phyloP scores from a whole-genome alignment of 2,888 invertebrate genomes.

The Himalopsyche kuldschensis region DNA sequence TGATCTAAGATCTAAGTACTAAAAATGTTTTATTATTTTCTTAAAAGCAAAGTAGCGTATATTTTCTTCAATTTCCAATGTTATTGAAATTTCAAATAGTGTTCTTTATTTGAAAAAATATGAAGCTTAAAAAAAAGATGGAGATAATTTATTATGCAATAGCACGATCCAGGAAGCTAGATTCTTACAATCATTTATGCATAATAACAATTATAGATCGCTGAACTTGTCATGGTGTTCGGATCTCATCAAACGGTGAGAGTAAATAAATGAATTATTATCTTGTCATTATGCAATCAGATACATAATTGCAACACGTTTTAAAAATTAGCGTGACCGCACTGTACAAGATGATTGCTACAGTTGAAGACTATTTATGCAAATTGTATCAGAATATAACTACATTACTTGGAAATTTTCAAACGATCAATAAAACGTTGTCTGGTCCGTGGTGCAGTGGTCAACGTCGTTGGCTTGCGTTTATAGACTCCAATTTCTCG shows the following conservation, averaged over 20 bases:
- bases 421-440: no score
- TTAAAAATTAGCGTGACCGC: background rate
- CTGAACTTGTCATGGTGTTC: background rate
- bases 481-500: no score
- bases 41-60: no score
- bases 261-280: background rate
- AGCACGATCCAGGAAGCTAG: background rate
- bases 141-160: no score
- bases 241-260: background rate
- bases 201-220: background rate
- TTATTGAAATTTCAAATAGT: no score
- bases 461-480: no score
- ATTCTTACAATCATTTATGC: background rate
- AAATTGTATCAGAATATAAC: background rate
- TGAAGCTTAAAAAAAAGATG: no score
- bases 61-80: no score
- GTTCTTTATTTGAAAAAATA: no score
- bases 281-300: background rate
- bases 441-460: no score
- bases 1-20: no score
- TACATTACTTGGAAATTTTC: background rate
- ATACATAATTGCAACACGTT: conserved; percentile 1
- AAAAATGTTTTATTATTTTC: no score
- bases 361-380: background rate
- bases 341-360: background rate